Evolutionary conservation across 1,140 invertebrate genomes (phyloP), one percentile per base, ranked within the genome.

Genomic region (Sinonovacula constricta): DNA sequence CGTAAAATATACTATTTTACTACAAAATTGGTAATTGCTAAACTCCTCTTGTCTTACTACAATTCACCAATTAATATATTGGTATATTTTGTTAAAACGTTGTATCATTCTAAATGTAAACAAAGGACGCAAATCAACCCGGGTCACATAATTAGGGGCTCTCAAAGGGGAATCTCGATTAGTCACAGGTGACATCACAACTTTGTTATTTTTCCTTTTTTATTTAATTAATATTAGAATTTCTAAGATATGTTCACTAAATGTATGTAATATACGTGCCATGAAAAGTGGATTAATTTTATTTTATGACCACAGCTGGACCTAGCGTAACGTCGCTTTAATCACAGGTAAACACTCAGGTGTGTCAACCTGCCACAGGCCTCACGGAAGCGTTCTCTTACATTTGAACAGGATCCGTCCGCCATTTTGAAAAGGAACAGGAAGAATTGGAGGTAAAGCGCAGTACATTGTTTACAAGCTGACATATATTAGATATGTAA

Each of bases 361-460:
- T 74, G 65, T 31, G 28, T 26, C 34, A 12, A 34, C 22, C 59
- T 56, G 24, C 15, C 14, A 14, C 5, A 30, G 2, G 18, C 57
- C 71, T 51, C 60, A 10, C 57, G 59, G 71, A 74, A 65, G 71
- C 71, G 71, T 65, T 51, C 36, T 39, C 60, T 57, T 65, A 74
- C 65, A 74, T 65, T 74, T 74, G 71, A 74, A 74, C 71, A 74
- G 45, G 65, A 36, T 65, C 53, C 26, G 59, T 63, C 71, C 71
- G 71, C 71, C 71, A 74, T 74, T 74, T 74, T 74, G 71, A 63
- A 53, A 60, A 10, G 49, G 56, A 3, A 36, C 34, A 53, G 28
- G 56, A 62, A 49, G 71, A 74, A 74, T 36, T 36, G 71, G 56
- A 74, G 65, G 49, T 68, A 45, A 51, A 39, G 31, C 22, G 30